Conservation (phyloP, 23 tunicate genomes). For the Trididemnum nubilum region DNA sequence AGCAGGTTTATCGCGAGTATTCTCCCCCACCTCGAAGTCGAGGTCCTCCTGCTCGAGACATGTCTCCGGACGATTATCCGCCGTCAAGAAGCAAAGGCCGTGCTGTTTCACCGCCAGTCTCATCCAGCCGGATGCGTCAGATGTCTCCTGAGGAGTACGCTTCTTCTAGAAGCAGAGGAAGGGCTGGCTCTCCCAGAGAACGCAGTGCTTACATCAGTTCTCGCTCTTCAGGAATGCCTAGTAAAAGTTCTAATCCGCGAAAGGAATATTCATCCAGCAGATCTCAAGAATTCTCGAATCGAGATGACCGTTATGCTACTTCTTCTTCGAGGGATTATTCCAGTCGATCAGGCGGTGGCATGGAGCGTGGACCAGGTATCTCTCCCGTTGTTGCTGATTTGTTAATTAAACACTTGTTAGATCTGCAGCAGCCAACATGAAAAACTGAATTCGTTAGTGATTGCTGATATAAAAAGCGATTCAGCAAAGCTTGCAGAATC, state of each 20-base stretch:
- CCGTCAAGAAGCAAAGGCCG: not conserved
- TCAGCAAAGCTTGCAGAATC: too few species aligned
- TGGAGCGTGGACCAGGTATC: conserved; percentile 27
- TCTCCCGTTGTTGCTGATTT: too few species aligned
- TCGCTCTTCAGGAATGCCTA: not conserved
- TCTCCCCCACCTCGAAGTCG: conserved; percentile 2
- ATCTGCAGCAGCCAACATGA: too few species aligned
- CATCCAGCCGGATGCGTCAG: not conserved
- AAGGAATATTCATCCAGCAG: conserved; percentile 23
- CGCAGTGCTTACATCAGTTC: not conserved
- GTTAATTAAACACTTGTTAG: too few species aligned
- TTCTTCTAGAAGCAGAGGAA: not conserved
- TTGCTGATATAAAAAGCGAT: too few species aligned
- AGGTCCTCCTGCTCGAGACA: not conserved
- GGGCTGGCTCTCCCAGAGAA: not conserved
- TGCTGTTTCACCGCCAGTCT: conserved; percentile 1
- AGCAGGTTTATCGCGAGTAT: not conserved
- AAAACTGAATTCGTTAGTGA: too few species aligned
- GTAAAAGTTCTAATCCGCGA: conserved; percentile 6
- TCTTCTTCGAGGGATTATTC: not conserved
- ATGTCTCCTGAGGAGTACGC: conserved; percentile 14
- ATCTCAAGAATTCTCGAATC: conserved; percentile 17
- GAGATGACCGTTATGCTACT: conserved; percentile 1
- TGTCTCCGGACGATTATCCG: conserved; percentile 19
- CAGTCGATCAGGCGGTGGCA: not conserved